phyloP scores from a whole-genome alignment of 2,888 invertebrate genomes.

The Luffia ferchaultella region DNA sequence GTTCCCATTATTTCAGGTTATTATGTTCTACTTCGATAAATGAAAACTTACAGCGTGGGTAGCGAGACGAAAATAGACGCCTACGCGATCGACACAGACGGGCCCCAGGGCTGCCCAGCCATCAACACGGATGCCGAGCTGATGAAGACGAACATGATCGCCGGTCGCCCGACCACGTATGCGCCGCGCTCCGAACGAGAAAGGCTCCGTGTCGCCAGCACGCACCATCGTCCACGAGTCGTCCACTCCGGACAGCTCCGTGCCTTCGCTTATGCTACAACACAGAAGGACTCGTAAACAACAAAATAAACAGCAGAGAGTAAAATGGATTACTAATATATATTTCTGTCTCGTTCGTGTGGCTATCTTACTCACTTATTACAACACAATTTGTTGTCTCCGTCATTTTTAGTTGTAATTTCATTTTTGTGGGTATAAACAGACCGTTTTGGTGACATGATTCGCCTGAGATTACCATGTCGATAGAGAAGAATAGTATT shows the following conservation, averaged over 20 bases:
- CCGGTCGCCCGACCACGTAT: constrained; percentile 77
- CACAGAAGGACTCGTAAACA: not conserved
- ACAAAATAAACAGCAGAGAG: too few species aligned
- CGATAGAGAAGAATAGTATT: too few species aligned
- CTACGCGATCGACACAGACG: constrained; percentile 95
- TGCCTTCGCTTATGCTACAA: constrained; percentile 25
- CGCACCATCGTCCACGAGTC: constrained; percentile 76
- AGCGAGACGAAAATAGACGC: constrained; percentile 87
- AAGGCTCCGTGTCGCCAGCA: constrained; percentile 81
- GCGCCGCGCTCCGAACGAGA: constrained; percentile 82
- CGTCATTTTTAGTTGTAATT: too few species aligned
- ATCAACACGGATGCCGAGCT: constrained; percentile 87
- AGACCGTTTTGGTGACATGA: too few species aligned
- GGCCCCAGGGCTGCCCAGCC: constrained; percentile 90
- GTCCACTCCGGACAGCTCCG: constrained; percentile 28
- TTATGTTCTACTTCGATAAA: too few species aligned
- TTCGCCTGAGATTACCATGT: too few species aligned
- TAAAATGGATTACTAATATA: too few species aligned
- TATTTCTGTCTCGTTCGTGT: too few species aligned
- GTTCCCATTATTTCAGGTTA: too few species aligned
- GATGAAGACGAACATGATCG: constrained; percentile 82
- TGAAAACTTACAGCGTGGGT: constrained; percentile 26
- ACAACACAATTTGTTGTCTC: too few species aligned
- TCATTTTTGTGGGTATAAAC: too few species aligned
- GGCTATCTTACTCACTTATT: too few species aligned